These are phyloP conservation scores for Mormyrus iriodes DNA, from an alignment of 2,113 vertebrate species.

Conservation along the genomic window DNA sequence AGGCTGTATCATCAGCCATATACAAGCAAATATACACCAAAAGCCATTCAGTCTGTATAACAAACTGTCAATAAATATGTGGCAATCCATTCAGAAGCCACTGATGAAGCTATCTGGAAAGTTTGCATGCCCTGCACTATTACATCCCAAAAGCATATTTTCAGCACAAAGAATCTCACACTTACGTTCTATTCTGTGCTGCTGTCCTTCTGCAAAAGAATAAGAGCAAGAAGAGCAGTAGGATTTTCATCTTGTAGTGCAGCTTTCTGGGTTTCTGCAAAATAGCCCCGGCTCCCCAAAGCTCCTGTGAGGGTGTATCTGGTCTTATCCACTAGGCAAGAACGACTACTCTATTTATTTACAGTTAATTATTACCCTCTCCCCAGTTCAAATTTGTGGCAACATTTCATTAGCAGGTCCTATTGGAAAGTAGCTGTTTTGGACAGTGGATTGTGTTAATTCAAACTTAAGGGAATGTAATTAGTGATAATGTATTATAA, in stretches of 20 bases:
- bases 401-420: background rate
- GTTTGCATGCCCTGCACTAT: background rate
- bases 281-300: background rate
- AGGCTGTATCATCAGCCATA: background rate
- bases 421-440: background rate
- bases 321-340: background rate
- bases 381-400: background rate
- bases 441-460: background rate
- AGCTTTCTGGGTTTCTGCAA: background rate
- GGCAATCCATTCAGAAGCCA: background rate
- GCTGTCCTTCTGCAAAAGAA: background rate
- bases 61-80: background rate
- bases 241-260: background rate
- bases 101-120: background rate
- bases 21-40: background rate
- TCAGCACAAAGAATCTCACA: background rate
- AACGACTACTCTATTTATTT: slow-evolving; percentile 9
- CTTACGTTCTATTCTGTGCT: slow-evolving; percentile 13
- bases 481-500: background rate
- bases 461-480: background rate
- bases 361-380: slow-evolving; percentile 9
- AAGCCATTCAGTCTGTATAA: background rate
- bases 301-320: background rate
- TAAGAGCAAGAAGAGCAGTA: background rate
- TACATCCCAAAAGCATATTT: background rate